Evolutionary conservation across 2,797 vertebrate species (phyloP).

Genomic region (Sebastes cheni): DNA sequence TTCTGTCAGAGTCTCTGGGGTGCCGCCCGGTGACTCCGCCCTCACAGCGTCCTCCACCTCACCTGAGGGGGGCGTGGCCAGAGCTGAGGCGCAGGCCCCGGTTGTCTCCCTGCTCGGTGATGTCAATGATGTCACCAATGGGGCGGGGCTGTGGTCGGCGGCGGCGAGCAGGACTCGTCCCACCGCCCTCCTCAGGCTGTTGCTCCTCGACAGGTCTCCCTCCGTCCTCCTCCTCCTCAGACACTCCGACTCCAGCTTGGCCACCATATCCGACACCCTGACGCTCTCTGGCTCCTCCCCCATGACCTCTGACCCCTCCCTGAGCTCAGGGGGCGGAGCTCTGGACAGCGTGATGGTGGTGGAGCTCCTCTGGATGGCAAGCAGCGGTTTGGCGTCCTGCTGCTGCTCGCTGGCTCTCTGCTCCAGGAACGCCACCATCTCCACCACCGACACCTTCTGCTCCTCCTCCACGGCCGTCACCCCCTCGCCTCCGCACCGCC

Average conservation of each 20-base stretch:
- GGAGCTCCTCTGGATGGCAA: constrained; percentile 61
- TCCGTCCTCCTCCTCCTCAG: constrained; percentile 73
- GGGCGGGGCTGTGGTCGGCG: constrained; percentile 36
- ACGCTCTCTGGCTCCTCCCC: constrained; percentile 84
- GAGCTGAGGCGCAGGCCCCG: neutral
- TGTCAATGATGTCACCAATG: neutral
- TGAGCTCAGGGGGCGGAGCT: neutral
- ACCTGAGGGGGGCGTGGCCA: neutral
- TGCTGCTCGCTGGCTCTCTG: constrained; percentile 85
- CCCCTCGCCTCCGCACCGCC: rapidly evolving
- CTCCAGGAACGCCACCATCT: constrained; percentile 96
- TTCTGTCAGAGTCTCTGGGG: neutral
- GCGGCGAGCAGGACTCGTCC: constrained; percentile 87
- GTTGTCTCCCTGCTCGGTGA: neutral
- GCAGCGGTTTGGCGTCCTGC: constrained; percentile 77
- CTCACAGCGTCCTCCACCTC: rapidly evolving
- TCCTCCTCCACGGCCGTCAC: neutral
- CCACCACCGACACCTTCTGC: constrained; percentile 87
- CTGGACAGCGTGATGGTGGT: constrained; percentile 75
- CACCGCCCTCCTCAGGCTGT: constrained; percentile 88
- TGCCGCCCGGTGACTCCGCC: neutral
- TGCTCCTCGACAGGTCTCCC: constrained; percentile 87
- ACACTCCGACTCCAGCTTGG: constrained; percentile 92
- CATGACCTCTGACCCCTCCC: neutral
- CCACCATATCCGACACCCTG: constrained; percentile 93